Evolutionary conservation across 2,797 vertebrate genomes (phyloP).

Genomic region (Crocidura indochinensis): DNA sequence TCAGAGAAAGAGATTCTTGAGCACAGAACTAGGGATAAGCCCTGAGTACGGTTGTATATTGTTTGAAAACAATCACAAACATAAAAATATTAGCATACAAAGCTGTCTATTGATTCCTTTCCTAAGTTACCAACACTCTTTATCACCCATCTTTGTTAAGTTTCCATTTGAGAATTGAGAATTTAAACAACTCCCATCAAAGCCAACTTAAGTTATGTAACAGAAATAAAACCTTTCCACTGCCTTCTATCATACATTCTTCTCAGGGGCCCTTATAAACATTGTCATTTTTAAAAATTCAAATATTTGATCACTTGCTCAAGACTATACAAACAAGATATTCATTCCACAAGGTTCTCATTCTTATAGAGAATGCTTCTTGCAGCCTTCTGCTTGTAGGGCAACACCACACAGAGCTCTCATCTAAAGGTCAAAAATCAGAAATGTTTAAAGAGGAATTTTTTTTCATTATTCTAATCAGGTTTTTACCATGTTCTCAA

Average conservation of each 20-base stretch:
- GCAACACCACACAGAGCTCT: slow-evolving; percentile 75
- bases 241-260: slow-evolving; percentile 70
- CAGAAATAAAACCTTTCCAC: slow-evolving; percentile 73
- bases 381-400: neutral
- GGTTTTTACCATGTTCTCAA: slow-evolving; percentile 56
- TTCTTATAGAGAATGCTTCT: slow-evolving; percentile 29
- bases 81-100: neutral
- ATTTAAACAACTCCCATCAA: slow-evolving; percentile 71
- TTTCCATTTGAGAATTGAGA: slow-evolving; percentile 63
- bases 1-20: no score
- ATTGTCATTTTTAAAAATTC: slow-evolving; percentile 62
- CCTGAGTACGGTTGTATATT: neutral
- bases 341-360: slow-evolving; percentile 5
- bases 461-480: neutral
- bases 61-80: neutral
- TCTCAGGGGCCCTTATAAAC: slow-evolving; percentile 74
- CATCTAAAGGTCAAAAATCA: slow-evolving; percentile 55
- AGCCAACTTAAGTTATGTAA: slow-evolving; percentile 54
- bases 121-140: neutral
- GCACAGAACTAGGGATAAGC: no score
- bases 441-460: slow-evolving; percentile 62
- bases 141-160: slow-evolving; percentile 28
- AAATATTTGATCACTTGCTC: slow-evolving; percentile 51
- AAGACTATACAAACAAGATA: slow-evolving; percentile 52
- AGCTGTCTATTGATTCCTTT: neutral